phyloP scores from a whole-genome alignment of 2,113 vertebrate genomes.

The Toxotes chatareus region DNA sequence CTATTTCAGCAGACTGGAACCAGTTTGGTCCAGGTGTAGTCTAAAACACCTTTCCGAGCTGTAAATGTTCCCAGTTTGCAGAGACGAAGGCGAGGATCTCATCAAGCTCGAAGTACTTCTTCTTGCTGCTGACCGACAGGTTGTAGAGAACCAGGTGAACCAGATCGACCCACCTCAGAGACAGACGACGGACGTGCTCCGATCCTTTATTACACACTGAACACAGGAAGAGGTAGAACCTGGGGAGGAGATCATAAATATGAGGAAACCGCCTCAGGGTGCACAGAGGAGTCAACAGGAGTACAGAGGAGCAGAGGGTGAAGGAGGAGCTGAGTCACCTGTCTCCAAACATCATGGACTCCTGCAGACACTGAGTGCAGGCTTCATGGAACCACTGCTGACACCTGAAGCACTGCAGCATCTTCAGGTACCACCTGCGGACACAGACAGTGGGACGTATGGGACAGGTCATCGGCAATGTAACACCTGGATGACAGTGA shows the following conservation, averaged over 20 bases:
- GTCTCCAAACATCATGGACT: constrained; percentile 97
- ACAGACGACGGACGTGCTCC: constrained; percentile 92
- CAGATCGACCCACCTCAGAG: constrained; percentile 94
- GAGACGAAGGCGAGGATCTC: constrained; percentile 94
- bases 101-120: constrained; percentile 98
- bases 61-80: constrained; percentile 93
- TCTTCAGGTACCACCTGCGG: constrained; percentile 96
- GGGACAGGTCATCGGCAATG: too few species aligned
- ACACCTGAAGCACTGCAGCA: constrained; percentile 95
- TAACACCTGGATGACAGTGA: not conserved
- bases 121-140: constrained; percentile 95
- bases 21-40: not conserved
- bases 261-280: not conserved
- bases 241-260: constrained; percentile 51
- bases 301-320: not conserved
- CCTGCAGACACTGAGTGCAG: constrained; percentile 95
- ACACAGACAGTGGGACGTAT: not conserved
- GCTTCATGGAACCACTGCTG: constrained; percentile 98
- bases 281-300: not conserved
- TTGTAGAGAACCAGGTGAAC: constrained; percentile 97
- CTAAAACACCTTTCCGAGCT: constrained; percentile 91
- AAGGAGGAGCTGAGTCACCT: constrained; percentile 79
- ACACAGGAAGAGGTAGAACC: constrained; percentile 96
- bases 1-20: too few species aligned
- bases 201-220: constrained; percentile 93